These are phyloP conservation scores for Engraulis encrasicolus DNA, from an alignment of 2,113 vertebrate genomes.

Conservation along the genomic window DNA sequence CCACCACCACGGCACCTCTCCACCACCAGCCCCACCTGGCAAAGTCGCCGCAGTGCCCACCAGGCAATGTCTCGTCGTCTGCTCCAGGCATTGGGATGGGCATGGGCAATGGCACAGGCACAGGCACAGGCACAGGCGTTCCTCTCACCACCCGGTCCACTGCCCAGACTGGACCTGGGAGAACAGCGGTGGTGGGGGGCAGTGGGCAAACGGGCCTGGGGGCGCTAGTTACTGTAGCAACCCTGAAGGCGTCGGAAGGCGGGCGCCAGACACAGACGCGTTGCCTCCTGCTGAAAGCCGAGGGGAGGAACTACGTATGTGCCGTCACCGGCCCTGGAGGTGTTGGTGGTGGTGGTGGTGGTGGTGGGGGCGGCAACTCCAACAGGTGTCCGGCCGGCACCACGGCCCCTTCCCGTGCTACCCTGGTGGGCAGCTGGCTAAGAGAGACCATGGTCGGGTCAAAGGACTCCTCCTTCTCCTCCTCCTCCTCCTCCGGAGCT, in stretches of 20 bases:
- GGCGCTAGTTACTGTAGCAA: conserved; percentile 75
- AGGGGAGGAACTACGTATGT: conserved; percentile 72
- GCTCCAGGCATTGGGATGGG: no score
- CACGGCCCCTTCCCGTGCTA: conserved; percentile 35
- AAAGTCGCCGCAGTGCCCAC: conserved; percentile 51
- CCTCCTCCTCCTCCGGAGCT: no score
- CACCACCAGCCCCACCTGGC: conserved; percentile 42
- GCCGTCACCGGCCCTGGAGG: conserved; percentile 62
- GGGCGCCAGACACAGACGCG: conserved; percentile 75
- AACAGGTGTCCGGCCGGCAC: conserved; percentile 26
- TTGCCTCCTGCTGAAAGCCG: conserved; percentile 72
- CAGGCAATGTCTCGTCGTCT: conserved; percentile 25
- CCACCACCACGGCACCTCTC: conserved; percentile 40
- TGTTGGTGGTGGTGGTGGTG: no score
- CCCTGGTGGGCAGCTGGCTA: conserved; percentile 64
- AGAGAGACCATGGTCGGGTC: conserved; percentile 56
- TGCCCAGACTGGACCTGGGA: conserved; percentile 41
- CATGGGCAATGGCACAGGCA: no score
- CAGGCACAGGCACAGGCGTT: background rate
- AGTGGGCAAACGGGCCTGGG: conserved; percentile 64
- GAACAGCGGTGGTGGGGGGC: conserved; percentile 2
- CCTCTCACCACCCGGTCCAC: conserved; percentile 36
- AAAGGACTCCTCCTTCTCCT: conserved; percentile 44
- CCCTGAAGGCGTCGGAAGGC: conserved; percentile 74
- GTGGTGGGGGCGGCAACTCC: conserved; percentile 41